Conservation (phyloP, 2,888 invertebrate species). For the Lycia hirtaria region DNA sequence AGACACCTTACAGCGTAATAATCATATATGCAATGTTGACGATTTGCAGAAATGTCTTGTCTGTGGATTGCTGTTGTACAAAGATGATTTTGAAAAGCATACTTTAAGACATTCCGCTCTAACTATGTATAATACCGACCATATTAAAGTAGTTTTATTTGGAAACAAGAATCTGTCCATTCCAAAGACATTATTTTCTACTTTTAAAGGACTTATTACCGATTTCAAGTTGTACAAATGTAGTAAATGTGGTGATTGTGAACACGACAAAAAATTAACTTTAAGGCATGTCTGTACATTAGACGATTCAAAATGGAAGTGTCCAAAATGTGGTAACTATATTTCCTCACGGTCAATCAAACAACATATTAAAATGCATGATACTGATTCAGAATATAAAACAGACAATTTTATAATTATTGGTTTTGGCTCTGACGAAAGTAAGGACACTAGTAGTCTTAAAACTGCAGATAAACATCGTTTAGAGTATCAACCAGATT, state of each 20-base stretch:
- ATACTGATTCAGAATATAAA: slow-evolving; percentile 55
- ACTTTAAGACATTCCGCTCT: slow-evolving; percentile 57
- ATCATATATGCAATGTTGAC: slow-evolving; percentile 54
- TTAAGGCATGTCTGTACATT: slow-evolving; percentile 56
- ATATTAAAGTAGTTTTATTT: slow-evolving; percentile 65
- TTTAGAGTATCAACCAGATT: background rate
- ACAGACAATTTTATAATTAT: slow-evolving; percentile 58
- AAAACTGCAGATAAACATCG: background rate
- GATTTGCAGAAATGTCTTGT: slow-evolving; percentile 54
- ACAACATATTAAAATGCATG: slow-evolving; percentile 59
- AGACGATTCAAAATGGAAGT: slow-evolving; percentile 51
- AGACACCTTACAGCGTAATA: slow-evolving; percentile 47
- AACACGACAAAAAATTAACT: slow-evolving; percentile 43
- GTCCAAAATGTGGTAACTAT: slow-evolving; percentile 58
- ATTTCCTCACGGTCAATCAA: slow-evolving; percentile 55
- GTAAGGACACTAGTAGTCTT: background rate
- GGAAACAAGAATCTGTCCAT: slow-evolving; percentile 42
- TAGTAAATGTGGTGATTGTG: slow-evolving; percentile 58
- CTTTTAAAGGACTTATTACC: slow-evolving; percentile 56
- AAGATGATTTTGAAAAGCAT: slow-evolving; percentile 55
- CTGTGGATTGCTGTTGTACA: slow-evolving; percentile 60
- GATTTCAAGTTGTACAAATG: slow-evolving; percentile 69
- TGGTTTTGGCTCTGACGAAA: slow-evolving; percentile 39
- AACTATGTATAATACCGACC: slow-evolving; percentile 51
- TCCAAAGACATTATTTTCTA: slow-evolving; percentile 32